Base-by-base conservation (phyloP, 2,113 vertebrate genomes). In the Todiramphus chloris region DNA sequence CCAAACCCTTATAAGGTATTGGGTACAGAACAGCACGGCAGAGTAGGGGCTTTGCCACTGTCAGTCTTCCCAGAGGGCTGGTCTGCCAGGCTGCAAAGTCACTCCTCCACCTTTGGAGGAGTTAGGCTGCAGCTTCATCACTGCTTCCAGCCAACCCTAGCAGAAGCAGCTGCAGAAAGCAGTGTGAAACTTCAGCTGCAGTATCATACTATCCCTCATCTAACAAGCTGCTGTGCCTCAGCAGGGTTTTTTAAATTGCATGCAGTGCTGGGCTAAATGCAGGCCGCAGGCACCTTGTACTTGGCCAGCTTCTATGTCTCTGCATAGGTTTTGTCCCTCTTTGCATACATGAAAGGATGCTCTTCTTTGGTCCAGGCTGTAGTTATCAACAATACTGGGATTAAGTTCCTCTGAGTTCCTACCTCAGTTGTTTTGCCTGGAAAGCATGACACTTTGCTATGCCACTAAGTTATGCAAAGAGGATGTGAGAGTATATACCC, bases 11-110 rank as follows among this genome's bases (percentile, higher is more conserved):
- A 1, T 13, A 55, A 60, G 8, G 21, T 24, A 41, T 6, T 0
- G 7, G 28, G 15, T 17, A 19, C 51, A 75, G 51, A 75, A n/a
- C 3, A 74, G n/a, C 8, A 4, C 5, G 19, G 56, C 66, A 87
- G 31, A 83, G 31, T 50, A 9, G 0, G 2, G 23, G 10, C 5
- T 59, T 78, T 83, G n/a, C 33, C 63, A 44, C 59, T 0, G 0
- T 3, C 37, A 0, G 6, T 24, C 7, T 16, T 68, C 20, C 11
- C 62, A 14, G 5, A 2, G 7, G 25, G 11, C 33, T 2, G 5
- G 7, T 77, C 68, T 81, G 46, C 35, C 51, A 85, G 70, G 51
- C 27, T 73, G 24, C 41, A 63, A 41, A 62, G n/a, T 37, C 24
- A 58, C 31, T 62, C 64, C 74, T 39, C 58, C 43, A 78, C 55